Percentiles rank a stretch among this genome's conserved stretches.
These are phyloP conservation scores for Ormyrus labotus DNA, from an alignment of 2,888 invertebrate species.

Conservation along the genomic window DNA sequence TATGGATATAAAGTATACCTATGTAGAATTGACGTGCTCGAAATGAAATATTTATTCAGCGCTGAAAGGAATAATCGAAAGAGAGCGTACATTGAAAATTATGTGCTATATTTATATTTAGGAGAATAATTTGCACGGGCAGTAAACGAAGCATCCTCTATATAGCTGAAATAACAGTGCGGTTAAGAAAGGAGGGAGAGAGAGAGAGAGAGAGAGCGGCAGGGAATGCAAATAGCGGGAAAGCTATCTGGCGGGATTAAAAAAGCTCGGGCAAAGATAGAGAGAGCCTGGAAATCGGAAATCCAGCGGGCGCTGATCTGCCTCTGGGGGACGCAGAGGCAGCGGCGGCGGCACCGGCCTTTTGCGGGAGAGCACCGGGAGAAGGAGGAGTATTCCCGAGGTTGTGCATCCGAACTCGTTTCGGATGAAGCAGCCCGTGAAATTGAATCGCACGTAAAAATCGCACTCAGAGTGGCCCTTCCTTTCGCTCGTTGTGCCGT, in stretches of 20 bases:
- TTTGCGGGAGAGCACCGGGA: conserved; percentile 11
- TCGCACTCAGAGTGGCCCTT: conserved; percentile 46
- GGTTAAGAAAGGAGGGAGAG: neutral
- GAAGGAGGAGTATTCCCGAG: conserved; percentile 39
- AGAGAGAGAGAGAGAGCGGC: neutral
- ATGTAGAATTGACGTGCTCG: no score
- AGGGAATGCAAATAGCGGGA: neutral
- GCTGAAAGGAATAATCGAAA: no score
- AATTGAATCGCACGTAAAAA: conserved; percentile 64
- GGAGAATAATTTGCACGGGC: no score
- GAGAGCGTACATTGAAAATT: no score
- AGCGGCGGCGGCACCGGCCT: conserved; percentile 5
- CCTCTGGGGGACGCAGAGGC: conserved; percentile 13
- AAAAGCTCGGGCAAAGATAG: no score
- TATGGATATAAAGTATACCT: no score
- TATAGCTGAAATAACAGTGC: conserved; percentile 21
- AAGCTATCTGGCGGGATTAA: neutral
- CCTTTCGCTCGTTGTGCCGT: conserved; percentile 13
- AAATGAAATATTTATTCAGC: no score
- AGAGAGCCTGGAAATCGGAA: conserved; percentile 43
- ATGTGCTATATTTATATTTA: no score
- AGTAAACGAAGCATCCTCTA: no score
- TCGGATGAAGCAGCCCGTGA: conserved; percentile 61
- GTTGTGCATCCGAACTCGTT: conserved; percentile 57
- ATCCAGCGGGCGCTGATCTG: conserved; percentile 50